Evolutionary conservation across 2,113 vertebrate genomes (phyloP).

Genomic region (Penelope pileata): DNA sequence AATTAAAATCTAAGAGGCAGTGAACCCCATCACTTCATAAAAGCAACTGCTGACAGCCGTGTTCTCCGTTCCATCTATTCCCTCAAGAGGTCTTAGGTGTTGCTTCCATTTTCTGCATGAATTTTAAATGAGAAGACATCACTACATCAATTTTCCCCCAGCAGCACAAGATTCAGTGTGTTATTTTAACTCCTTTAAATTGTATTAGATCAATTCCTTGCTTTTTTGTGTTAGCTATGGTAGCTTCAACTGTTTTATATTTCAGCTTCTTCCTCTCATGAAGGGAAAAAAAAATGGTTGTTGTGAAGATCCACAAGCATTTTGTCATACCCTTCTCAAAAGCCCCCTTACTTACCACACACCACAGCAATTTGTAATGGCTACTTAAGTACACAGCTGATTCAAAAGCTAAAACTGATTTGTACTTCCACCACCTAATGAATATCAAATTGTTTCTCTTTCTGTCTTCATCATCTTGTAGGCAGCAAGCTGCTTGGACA

Average conservation of each 20-base stretch:
- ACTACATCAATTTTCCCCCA: not conserved
- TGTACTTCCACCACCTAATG: not conserved
- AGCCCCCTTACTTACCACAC: not conserved
- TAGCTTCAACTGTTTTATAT: not conserved
- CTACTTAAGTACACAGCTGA: not conserved
- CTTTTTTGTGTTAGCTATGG: not conserved
- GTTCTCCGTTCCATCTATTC: not conserved
- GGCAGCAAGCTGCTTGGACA: not conserved
- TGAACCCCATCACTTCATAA: not conserved
- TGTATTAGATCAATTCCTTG: not conserved
- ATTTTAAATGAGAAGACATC: not conserved
- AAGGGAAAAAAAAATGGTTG: not conserved
- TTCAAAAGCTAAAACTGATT: not conserved
- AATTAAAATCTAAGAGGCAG: not conserved
- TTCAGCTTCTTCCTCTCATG: not conserved
- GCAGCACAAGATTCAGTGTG: fast-evolving
- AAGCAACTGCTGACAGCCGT: not conserved
- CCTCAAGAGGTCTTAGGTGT: not conserved
- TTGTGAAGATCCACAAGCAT: not conserved
- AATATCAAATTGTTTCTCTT: not conserved
- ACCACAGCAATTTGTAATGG: not conserved
- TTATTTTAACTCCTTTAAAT: not conserved
- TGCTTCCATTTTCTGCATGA: not conserved
- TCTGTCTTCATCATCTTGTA: not conserved
- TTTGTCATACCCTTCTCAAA: not conserved